These are phyloP conservation scores for Centrocercus urophasianus DNA, from an alignment of 2,113 vertebrate species.

Conservation along the genomic window DNA sequence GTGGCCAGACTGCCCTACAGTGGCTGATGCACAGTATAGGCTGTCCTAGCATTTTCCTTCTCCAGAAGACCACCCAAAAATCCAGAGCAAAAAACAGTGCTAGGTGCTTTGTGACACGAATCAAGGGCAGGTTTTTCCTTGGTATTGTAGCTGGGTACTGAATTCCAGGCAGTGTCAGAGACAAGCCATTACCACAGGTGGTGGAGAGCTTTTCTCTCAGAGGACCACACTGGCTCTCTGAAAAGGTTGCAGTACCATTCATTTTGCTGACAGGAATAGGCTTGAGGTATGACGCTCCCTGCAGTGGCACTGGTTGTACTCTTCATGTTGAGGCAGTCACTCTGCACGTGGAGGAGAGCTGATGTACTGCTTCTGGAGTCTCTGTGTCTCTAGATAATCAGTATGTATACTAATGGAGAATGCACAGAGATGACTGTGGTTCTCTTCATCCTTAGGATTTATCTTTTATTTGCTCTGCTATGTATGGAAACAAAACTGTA, in stretches of 20 bases:
- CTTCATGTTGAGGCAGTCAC: not conserved
- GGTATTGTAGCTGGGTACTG: not conserved
- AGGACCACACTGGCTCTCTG: accelerated
- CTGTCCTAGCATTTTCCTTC: not conserved
- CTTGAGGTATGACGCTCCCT: not conserved
- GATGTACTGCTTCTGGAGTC: not conserved
- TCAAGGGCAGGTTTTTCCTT: not conserved
- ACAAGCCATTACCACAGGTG: accelerated
- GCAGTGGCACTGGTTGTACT: not conserved
- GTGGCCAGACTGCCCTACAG: not conserved
- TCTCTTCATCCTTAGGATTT: not conserved
- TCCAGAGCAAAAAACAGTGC: not conserved
- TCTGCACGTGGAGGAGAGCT: not conserved
- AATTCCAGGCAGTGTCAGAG: not conserved
- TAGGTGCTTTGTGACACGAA: not conserved
- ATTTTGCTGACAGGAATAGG: not conserved
- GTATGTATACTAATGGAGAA: not conserved
- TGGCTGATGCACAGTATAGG: accelerated
- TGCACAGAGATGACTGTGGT: not conserved
- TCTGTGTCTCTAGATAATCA: not conserved
- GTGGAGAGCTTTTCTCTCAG: not conserved
- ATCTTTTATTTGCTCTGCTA: not conserved
- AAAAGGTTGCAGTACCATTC: not conserved
- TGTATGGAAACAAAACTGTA: not conserved
- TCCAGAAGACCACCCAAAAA: not conserved